Evolutionary conservation across 2,113 vertebrate species (phyloP).

Genomic region (Pterocles orientalis): DNA sequence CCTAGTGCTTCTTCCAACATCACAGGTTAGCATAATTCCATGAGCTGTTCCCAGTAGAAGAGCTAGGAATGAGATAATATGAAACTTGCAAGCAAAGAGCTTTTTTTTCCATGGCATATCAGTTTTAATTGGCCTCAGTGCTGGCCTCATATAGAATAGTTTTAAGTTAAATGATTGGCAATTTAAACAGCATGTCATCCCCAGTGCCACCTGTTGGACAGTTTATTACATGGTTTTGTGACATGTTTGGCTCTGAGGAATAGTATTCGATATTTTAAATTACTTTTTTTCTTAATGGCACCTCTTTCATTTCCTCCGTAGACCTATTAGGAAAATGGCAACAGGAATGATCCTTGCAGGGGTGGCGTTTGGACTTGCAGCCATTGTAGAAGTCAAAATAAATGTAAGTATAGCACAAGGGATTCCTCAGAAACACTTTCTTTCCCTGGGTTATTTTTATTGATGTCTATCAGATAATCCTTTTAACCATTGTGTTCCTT

Average conservation of each 20-base stretch:
- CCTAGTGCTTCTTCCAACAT: background rate
- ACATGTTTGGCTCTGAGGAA: conserved; percentile 6
- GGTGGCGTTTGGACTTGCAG: conserved; percentile 87
- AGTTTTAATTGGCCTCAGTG: conserved; percentile 51
- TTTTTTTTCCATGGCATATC: background rate
- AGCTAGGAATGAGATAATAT: background rate
- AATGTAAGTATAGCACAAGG: conserved; percentile 77
- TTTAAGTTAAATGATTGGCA: conserved; percentile 37
- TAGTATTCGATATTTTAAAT: background rate
- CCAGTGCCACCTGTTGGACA: conserved; percentile 21
- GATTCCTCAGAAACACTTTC: background rate
- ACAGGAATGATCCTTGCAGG: conserved; percentile 91
- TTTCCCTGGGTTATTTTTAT: background rate
- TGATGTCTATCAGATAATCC: background rate
- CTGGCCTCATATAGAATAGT: conserved; percentile 4
- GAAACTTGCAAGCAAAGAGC: conserved; percentile 43
- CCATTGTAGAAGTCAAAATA: conserved; percentile 88
- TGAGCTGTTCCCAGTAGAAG: conserved; percentile 17
- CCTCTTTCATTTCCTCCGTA: conserved; percentile 63
- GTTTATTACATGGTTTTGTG: conserved; percentile 28
- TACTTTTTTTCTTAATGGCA: background rate
- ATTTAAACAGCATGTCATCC: conserved; percentile 28
- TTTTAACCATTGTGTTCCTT: background rate
- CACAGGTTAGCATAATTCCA: conserved; percentile 37
- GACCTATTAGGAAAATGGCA: conserved; percentile 92